Percentiles rank a stretch among this genome's conserved stretches.
phyloP scores from a whole-genome alignment of 2,797 vertebrate genomes.

The Pseudomugil tenellus region DNA sequence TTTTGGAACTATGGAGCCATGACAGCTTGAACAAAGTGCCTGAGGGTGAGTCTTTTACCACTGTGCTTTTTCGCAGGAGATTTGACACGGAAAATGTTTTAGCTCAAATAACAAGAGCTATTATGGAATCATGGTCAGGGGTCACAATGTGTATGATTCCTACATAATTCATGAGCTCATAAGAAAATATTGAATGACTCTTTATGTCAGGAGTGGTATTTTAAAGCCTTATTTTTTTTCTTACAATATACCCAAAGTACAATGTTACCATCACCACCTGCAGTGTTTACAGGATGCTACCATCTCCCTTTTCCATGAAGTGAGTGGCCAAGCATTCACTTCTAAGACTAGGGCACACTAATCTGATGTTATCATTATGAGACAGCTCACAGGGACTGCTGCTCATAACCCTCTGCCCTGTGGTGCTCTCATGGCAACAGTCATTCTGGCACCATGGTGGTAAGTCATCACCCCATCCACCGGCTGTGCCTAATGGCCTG shows the following conservation, averaged over 20 bases:
- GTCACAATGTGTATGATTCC: conserved; percentile 82
- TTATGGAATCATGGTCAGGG: conserved; percentile 90
- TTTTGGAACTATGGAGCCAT: conserved; percentile 91
- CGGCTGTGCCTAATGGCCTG: conserved; percentile 89
- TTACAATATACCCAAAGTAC: conserved; percentile 60
- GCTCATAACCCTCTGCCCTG: conserved; percentile 79
- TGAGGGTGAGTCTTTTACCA: conserved; percentile 87
- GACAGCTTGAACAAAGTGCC: conserved; percentile 96
- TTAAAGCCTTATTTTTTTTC: conserved; percentile 65
- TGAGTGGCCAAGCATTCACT: conserved; percentile 75
- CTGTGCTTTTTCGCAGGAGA: conserved; percentile 88
- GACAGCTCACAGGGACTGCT: conserved; percentile 72
- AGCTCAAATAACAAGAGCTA: conserved; percentile 94
- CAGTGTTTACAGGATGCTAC: conserved; percentile 63
- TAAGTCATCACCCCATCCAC: conserved; percentile 69
- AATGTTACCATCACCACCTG: conserved; percentile 74
- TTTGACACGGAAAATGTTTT: conserved; percentile 96
- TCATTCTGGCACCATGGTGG: conserved; percentile 67
- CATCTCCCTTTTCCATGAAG: conserved; percentile 61
- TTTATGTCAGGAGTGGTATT: conserved; percentile 66
- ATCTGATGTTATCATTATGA: conserved; percentile 81
- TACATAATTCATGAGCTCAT: conserved; percentile 95
- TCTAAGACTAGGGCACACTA: conserved; percentile 72
- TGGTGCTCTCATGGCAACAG: conserved; percentile 73
- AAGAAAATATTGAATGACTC: conserved; percentile 82